Base-by-base conservation (phyloP, 2,797 vertebrate genomes). In the Holocentrus rufus region DNA sequence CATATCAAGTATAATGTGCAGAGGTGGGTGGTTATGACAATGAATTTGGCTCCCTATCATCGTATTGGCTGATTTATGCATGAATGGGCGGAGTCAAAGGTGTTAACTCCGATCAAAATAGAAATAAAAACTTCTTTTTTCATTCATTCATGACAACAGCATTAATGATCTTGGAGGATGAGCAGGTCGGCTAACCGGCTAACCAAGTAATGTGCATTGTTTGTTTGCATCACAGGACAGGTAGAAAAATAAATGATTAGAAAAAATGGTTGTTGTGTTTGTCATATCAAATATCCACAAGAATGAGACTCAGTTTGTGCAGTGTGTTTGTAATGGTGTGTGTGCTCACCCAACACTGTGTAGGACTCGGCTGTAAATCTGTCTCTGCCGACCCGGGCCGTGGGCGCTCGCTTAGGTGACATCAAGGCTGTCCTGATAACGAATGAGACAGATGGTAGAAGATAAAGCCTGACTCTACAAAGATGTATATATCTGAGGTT, bases 331-430 rank as follows among this genome's bases (percentile, higher is more conserved):
- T 39, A 20, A 44, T 27, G 1, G 14, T 49, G 36, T 10, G 61
- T n/a, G 1, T 30, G 67, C 94, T 95, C 89, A 98, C 97, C 97
- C 81, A 98, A 89, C 9, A 98, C 96, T 0, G 97, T 98, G 93
- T 98, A 98, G 81, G 97, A 98, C 91, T 98, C 97, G 0, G 97
- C 97, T 0, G 97, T 98, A 73, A 98, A 98, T 25, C 97, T 90
- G 79, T 98, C 97, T 49, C 97, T 93, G 66, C 96, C 95, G 1
- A 94, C 94, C 0, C 96, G 95, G 22, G 94, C 87, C 0, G 95
- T 93, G 0, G 95, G 92, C 23, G 93, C 94, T 91, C 97, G 95
- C 92, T 98, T 98, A 3, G 97, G 97, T 0, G 97, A 98, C 86
- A 96, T 96, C 84, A 94, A 83, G 17, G 95, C 93, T 1, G 90